Conservation (phyloP, 2,888 invertebrate species). For the Pristionchus arcanus region DNA sequence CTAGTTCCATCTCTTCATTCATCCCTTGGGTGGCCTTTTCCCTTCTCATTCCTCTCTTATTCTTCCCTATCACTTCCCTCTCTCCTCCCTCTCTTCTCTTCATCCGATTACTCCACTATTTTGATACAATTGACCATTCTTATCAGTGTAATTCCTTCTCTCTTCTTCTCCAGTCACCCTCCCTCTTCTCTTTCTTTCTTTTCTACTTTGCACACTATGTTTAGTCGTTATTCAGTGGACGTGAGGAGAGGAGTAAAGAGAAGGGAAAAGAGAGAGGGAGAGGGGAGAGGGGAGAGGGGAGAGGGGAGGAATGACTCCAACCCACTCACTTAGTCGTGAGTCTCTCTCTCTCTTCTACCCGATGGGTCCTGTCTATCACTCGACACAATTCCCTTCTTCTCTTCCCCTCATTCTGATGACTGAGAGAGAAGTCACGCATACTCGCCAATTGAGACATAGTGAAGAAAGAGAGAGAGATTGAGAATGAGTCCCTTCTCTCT, state of each 20-base stretch:
- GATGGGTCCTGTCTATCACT: conserved; percentile 34
- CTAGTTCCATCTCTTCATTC: background rate
- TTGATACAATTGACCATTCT: conserved; percentile 21
- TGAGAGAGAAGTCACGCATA: conserved; percentile 21
- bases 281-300: background rate
- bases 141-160: background rate
- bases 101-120: background rate
- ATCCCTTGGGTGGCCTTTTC: background rate
- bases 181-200: too few species aligned
- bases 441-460: conserved; percentile 23
- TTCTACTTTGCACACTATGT: conserved; percentile 32
- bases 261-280: background rate
- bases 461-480: background rate
- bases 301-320: conserved; percentile 7
- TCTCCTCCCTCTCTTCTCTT: conserved; percentile 29
- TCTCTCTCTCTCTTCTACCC: background rate
- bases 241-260: too few species aligned
- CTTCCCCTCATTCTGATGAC: conserved; percentile 12
- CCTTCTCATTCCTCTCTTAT: background rate
- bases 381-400: background rate
- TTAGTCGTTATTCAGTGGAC: conserved; percentile 16
- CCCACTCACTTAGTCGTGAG: background rate
- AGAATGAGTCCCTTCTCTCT: background rate
- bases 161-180: background rate
- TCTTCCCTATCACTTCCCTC: background rate